Evolutionary conservation across 64 coral and sea anemone species (phyloP), one percentile per base, ranked within the genome.

Genomic region (Montipora foliosa): DNA sequence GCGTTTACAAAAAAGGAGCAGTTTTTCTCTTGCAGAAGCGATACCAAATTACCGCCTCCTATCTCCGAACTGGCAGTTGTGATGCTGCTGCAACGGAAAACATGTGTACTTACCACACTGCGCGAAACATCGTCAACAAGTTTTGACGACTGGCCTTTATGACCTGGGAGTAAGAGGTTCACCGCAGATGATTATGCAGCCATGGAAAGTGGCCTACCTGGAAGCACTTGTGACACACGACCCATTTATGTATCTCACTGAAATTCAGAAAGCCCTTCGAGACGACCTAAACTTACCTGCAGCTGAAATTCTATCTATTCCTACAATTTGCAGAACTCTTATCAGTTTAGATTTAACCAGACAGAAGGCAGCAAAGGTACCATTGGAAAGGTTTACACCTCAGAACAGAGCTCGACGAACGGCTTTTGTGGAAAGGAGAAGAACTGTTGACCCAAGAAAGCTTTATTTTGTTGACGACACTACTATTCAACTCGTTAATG

Each of bases 341-440:
- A 24, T 64, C 25, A 66, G 55, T 64, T 84, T 84, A 66, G 44
- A 84, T 55, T 84, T 84, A 46, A 84, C 57, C 37, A 84, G 81
- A 46, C 81, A 84, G 58, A 84, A 84, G 64, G n/a, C 81, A 37
- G 52, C 22, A 21, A 84, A 84, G 64, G 44, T 84, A 12, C 81
- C 81, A 59, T 66, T 37, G 14, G 81, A 84, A 46, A 58, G 81
- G 19, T 84, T 84, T 66, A 84, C 81, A 68, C 19, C 52, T 24
- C 25, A 66, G 13, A 84, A 84, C 81, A 10, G 13, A 37, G 81
- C 44, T 19, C 58, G 81, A 46, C n/a, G 81, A 37, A 21, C 20
- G 37, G 81, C 81, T 57, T 84, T 84, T 64, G 55, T 84, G 58
- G 6, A 64, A 29, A 66, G 81, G 81, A 19, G 81, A 84, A 68